Conservation (phyloP, 2,797 vertebrate genomes). For the Enteromius mattozi region DNA sequence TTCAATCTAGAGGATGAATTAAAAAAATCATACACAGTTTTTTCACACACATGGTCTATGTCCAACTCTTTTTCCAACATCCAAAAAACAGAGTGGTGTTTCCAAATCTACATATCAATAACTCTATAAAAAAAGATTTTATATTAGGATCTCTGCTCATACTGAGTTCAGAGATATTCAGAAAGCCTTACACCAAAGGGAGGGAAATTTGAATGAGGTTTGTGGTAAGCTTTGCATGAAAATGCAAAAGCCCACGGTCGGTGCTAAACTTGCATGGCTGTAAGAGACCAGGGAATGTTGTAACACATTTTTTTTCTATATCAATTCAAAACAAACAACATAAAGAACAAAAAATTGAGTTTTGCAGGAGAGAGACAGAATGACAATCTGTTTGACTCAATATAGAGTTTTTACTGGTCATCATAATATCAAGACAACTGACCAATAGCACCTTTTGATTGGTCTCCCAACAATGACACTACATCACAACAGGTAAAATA, state of each 20-base stretch:
- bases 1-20: conserved; percentile 3
- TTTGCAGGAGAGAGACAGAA: neutral
- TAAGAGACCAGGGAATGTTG: neutral
- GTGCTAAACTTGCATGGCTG: neutral
- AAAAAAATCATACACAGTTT: neutral
- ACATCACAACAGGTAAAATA: neutral
- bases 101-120: neutral
- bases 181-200: neutral
- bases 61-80: neutral
- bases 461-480: neutral
- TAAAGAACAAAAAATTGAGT: neutral
- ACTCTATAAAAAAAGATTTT: neutral
- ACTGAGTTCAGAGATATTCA: neutral
- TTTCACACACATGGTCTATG: neutral
- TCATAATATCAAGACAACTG: neutral
- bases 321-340: neutral
- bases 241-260: conserved; percentile 42
- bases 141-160: neutral
- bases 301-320: neutral
- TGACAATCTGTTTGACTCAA: neutral
- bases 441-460: neutral
- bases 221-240: conserved; percentile 43
- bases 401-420: neutral
- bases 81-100: neutral
- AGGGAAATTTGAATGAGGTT: conserved; percentile 49